Evolutionary conservation across 2,797 vertebrate genomes (phyloP).

Genomic region (Telmatherina bonti): DNA sequence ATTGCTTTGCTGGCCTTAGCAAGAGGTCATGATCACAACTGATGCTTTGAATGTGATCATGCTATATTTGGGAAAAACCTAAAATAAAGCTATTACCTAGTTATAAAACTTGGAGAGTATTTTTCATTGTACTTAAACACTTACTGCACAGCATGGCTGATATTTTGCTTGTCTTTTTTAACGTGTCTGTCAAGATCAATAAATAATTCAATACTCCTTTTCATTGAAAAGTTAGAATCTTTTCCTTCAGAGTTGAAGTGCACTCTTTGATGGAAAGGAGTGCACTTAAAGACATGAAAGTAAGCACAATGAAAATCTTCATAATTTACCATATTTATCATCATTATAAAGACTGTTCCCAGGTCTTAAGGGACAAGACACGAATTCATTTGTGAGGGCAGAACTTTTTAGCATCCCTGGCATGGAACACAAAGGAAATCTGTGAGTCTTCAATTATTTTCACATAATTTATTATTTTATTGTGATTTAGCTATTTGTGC

Average conservation of each 20-base stretch:
- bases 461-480: no score
- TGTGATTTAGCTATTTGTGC: no score
- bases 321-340: not conserved
- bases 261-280: not conserved
- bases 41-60: no score
- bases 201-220: not conserved
- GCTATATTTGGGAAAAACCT: no score
- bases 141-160: not conserved
- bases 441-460: no score
- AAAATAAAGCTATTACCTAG: no score
- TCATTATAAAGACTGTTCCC: slow-evolving; percentile 9
- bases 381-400: slow-evolving; percentile 35
- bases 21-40: no score
- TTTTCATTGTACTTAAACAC: not conserved
- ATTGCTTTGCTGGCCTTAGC: no score
- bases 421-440: slow-evolving; percentile 8
- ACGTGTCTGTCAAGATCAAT: not conserved
- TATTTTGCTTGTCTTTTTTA: not conserved
- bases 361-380: slow-evolving; percentile 16
- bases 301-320: not conserved
- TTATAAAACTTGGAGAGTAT: not conserved
- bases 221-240: no score
- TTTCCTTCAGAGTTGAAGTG: no score
- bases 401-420: not conserved
- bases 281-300: not conserved